phyloP scores from a whole-genome alignment of 92 coral and sea anemone genomes.

The Bergia sp. region DNA sequence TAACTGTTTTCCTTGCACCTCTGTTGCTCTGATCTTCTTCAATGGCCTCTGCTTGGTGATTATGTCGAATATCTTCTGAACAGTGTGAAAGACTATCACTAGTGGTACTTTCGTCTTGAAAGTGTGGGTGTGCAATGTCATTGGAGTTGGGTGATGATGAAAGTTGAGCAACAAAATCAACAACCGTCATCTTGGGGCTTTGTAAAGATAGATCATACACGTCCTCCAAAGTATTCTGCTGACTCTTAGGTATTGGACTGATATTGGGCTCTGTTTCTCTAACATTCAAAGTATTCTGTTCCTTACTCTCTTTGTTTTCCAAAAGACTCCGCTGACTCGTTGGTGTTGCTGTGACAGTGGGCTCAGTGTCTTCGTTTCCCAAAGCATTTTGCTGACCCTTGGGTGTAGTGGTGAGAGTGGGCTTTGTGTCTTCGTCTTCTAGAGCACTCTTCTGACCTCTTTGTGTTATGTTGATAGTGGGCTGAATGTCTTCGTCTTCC shows the following conservation, averaged over 20 bases:
- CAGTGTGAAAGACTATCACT: background rate
- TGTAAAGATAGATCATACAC: background rate
- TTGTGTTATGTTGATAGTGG: background rate
- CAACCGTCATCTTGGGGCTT: slow-evolving; percentile 17
- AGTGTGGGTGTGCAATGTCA: background rate
- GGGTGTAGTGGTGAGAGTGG: background rate
- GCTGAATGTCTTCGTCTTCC: background rate
- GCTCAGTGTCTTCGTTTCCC: background rate
- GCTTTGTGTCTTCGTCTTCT: background rate
- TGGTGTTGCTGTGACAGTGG: background rate
- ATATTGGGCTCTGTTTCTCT: background rate
- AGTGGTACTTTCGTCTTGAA: background rate
- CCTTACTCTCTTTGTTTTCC: background rate
- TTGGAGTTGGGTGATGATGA: slow-evolving; percentile 34
- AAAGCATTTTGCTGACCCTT: background rate
- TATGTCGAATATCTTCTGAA: background rate
- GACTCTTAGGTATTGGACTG: background rate
- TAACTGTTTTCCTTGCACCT: background rate
- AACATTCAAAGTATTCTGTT: background rate
- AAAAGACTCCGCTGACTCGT: background rate
- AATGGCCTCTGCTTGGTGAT: background rate
- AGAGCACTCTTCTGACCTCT: background rate
- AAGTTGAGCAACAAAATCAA: slow-evolving; percentile 38
- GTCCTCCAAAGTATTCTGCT: background rate
- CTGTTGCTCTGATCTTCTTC: background rate